These are phyloP conservation scores for Plumapathes pennacea DNA, from an alignment of 92 coral and sea anemone genomes.

Conservation along the genomic window DNA sequence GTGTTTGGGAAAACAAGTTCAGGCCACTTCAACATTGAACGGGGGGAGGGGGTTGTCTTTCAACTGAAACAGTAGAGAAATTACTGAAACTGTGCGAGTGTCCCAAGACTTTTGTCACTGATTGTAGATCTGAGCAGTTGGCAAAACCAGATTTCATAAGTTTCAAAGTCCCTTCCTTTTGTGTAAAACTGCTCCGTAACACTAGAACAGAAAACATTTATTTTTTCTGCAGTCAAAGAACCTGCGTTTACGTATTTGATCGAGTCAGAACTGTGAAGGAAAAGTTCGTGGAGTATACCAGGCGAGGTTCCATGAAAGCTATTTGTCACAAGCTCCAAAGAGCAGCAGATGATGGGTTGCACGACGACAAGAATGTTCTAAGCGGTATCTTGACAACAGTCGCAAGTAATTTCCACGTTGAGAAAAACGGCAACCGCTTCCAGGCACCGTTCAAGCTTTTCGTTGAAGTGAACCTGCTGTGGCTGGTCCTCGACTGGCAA, in stretches of 20 bases:
- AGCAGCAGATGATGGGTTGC: constrained; percentile 20
- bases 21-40: too few species aligned
- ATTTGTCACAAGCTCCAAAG: constrained; percentile 29
- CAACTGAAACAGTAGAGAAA: too few species aligned
- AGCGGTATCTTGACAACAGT: constrained; percentile 13
- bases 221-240: constrained; percentile 24
- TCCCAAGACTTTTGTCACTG: too few species aligned
- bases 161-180: too few species aligned
- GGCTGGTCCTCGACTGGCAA: constrained; percentile 45
- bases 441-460: constrained; percentile 21
- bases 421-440: constrained; percentile 32
- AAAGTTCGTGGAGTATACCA: constrained; percentile 25
- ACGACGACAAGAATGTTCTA: constrained; percentile 18
- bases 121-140: too few species aligned
- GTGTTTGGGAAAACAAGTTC: too few species aligned
- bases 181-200: too few species aligned
- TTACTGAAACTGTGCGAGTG: too few species aligned
- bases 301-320: constrained; percentile 44
- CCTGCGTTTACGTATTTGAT: background rate
- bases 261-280: constrained; percentile 15
- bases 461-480: constrained; percentile 27
- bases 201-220: too few species aligned
- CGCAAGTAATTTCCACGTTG: constrained; percentile 30
- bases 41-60: too few species aligned
- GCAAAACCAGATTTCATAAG: too few species aligned